Conservation (phyloP, 2,797 vertebrate genomes). For the Podarcis siculus region DNA sequence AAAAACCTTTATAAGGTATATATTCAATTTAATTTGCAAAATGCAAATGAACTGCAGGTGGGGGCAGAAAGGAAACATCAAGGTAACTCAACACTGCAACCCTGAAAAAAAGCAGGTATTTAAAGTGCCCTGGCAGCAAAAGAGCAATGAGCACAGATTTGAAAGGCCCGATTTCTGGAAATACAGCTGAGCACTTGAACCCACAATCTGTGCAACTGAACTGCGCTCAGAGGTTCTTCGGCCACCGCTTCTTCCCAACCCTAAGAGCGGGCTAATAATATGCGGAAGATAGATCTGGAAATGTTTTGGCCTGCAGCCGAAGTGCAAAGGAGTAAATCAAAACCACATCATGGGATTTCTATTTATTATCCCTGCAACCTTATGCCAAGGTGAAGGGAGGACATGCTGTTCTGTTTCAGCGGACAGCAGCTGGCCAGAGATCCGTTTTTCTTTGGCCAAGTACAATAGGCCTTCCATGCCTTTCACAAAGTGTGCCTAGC, state of each 20-base stretch:
- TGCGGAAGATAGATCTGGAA: background rate
- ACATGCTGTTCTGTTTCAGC: background rate
- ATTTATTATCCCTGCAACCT: conserved; percentile 1
- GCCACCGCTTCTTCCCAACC: background rate
- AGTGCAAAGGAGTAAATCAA: background rate
- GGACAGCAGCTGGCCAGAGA: background rate
- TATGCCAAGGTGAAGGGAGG: background rate
- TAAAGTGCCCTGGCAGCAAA: background rate
- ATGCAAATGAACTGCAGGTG: too few relatives aligned
- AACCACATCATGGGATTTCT: background rate
- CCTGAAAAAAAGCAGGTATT: background rate
- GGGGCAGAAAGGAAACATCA: background rate
- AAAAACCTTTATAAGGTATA: background rate
- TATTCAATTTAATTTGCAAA: background rate
- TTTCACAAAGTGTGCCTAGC: background rate
- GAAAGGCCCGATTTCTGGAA: background rate
- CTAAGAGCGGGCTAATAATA: background rate
- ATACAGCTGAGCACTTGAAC: background rate
- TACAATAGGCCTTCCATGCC: background rate
- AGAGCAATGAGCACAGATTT: background rate
- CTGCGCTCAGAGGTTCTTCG: background rate
- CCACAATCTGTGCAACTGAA: background rate
- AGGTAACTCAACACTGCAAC: background rate
- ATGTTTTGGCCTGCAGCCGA: background rate
- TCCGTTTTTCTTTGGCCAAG: background rate